Conservation (phyloP, 2,797 vertebrate species). For the Halcyon smyrnensis region DNA sequence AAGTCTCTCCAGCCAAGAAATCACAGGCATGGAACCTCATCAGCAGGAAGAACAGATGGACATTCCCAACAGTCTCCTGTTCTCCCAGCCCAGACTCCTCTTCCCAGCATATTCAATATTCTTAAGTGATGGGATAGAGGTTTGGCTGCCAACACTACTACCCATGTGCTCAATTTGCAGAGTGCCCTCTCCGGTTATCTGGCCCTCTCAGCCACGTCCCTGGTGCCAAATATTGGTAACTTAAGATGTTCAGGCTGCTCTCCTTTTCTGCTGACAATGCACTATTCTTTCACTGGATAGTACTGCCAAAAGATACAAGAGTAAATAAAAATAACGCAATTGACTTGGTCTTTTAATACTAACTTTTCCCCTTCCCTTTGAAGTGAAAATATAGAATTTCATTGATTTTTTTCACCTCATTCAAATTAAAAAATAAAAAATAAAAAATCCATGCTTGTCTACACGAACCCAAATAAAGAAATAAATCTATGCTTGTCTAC, state of each 20-base stretch:
- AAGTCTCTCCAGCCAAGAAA: conserved; percentile 39
- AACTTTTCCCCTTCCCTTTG: neutral
- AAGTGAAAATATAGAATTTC: neutral
- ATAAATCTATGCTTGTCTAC: neutral
- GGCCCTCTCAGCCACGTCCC: neutral
- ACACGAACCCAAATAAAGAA: too few species aligned
- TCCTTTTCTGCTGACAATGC: neutral
- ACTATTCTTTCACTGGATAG: neutral
- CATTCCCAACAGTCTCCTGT: conserved; percentile 17
- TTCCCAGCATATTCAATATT: conserved; percentile 3
- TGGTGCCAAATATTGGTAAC: neutral
- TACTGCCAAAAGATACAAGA: neutral
- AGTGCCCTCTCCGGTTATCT: neutral
- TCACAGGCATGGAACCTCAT: conserved; percentile 16
- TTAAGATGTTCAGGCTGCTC: neutral
- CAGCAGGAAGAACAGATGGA: conserved; percentile 39
- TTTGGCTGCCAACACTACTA: conserved; percentile 5
- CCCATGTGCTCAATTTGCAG: neutral
- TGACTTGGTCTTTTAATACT: neutral
- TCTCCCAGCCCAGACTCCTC: neutral
- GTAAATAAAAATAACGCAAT: neutral
- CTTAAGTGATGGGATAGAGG: neutral
- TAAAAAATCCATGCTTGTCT: too few species aligned
- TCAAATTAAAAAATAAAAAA: neutral
- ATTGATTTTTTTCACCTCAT: neutral